Base-by-base conservation (phyloP, 2,113 vertebrate genomes). In the Beaufortia kweichowensis region DNA sequence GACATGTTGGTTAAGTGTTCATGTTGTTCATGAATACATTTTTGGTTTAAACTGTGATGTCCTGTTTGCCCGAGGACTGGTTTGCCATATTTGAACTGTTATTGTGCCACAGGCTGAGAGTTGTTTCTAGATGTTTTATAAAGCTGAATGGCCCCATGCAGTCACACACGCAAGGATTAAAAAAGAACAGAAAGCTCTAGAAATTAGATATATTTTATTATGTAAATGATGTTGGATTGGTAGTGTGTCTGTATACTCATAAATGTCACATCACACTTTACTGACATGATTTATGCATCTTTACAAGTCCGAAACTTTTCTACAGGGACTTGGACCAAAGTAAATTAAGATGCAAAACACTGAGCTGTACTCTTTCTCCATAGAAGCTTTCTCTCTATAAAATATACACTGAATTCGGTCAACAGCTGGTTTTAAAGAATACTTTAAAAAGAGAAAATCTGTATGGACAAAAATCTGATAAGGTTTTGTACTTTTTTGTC, bases 1-100 rank as follows among this genome's bases (percentile, higher is more conserved):
- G 48, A 50, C 53, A 56, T 65, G 43, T 78, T 78, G 61, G 67
- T 24, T 9, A 56, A 43, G 50, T 15, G 24, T 67, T 78, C 63
- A 35, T 41, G 43, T 62, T 50, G 50, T 24, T 33, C 29, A 15
- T 35, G 15, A 4, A 28, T 12, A 53, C 14, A 19, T 79, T 21
- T n/a, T 67, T 72, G 68, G 74, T 48, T 76, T 2, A 11, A 28
- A 29, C 55, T 60, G 41, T 23, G 21, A 71, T 39, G 11, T 31
- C 12, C 29, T 46, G 43, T 61, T 14, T 53, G 12, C 35, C 35
- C 43, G 15, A 46, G 72, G 53, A 55, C 72, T 61, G 28, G 65
- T 48, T 66, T 55, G 11, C 19, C 17, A 14, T 29, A 19, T 39
- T 50, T 6, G 15, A 76, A 65, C 60, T 5, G 78, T 23, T n/a